Evolutionary conservation across 2,113 vertebrate genomes (phyloP).

Genomic region (Isichthys henryi): DNA sequence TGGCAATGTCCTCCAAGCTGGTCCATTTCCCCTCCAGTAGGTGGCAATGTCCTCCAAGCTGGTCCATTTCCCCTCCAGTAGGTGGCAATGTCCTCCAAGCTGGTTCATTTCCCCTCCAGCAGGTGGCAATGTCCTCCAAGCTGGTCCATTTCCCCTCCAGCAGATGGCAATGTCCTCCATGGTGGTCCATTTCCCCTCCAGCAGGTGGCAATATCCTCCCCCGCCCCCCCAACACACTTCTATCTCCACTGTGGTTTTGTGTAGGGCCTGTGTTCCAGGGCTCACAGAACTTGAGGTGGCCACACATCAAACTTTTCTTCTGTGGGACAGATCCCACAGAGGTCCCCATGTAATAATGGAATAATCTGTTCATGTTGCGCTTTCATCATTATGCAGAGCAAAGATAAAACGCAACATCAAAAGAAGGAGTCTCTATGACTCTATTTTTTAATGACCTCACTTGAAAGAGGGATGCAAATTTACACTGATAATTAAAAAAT

Average conservation of each 20-base stretch:
- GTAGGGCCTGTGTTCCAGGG: neutral
- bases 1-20: neutral
- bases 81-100: neutral
- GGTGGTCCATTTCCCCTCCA: neutral
- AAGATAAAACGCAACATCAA: conserved; percentile 8
- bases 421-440: conserved; percentile 9
- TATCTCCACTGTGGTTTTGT: neutral
- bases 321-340: conserved; percentile 17
- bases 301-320: neutral
- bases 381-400: neutral
- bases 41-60: neutral
- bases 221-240: neutral
- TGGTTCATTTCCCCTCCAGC: neutral
- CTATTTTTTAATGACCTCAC: neutral
- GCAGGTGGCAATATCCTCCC: neutral
- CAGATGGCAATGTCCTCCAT: neutral
- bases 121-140: neutral
- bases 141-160: neutral
- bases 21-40: neutral
- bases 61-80: neutral
- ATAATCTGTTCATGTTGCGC: conserved; percentile 24
- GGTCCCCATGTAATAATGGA: conserved; percentile 18
- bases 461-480: neutral
- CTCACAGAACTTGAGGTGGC: neutral
- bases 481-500: neutral